Base-by-base conservation (phyloP, 2,797 vertebrate species). In the Oceanodroma leucorhoa region DNA sequence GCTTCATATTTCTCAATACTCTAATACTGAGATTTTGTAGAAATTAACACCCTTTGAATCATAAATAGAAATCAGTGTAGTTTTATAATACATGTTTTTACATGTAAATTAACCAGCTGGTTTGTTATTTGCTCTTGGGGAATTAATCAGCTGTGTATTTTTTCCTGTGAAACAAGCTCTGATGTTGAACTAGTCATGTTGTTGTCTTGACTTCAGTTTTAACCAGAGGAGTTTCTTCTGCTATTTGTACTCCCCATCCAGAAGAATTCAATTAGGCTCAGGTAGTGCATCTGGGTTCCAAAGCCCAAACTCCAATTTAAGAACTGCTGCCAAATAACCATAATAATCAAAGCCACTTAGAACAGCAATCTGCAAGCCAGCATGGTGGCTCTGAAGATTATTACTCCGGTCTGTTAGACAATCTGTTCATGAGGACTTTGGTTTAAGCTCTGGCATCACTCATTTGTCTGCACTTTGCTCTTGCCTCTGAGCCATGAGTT, bases 301-400 rank as follows among this genome's bases (percentile, higher is more conserved):
- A 89, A 92, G 69, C 26, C 78, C 87, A 97, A 96, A 93, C 69
- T 96, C 76, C 58, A 89, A 54, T 96, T 93, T 94, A 86, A 96
- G 80, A 89, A 90, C 32, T 93, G 34, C 76, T 94, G 93, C 95
- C 95, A 97, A 96, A 95, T 93, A 87, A 93, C 83, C 79, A 80
- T 93, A 95, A 96, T 94, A 97, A 97, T 94, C 93, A 96, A 97
- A 96, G 79, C 55, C 71, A 89, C 94, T 96, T 94, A 96, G 95
- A 97, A 96, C 46, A 95, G 83, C 91, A 97, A 95, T 97, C 94
- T 97, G 93, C 60, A 96, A 97, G 76, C 81, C 96, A 97, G 96
- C 94, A 61, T 96, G 90, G 88, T 95, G 90, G 87, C 93, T 96
- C 70, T 84, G 83, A 97, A 97, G 93, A 97, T 97, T 97, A 97